Base-by-base conservation (phyloP, 1,140 invertebrate species). In the Leptopilina boulardi region DNA sequence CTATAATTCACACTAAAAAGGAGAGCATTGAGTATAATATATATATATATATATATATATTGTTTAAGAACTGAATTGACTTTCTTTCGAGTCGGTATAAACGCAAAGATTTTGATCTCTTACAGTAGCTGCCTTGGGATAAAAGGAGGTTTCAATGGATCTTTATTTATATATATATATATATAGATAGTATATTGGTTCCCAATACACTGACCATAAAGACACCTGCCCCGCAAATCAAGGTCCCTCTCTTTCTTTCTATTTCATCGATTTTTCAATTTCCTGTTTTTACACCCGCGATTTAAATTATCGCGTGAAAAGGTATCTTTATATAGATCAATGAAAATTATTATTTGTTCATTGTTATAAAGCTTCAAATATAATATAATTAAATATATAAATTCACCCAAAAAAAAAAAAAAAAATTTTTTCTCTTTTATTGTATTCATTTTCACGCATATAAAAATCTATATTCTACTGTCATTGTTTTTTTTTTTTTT, bases 241-340 rank as follows among this genome's bases (percentile, higher is more conserved):
- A 66, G 59, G 59, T 66, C 26, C 59, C 15, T 66, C n/a, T 66
- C 59, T 66, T n/a, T 66, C 15, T 66, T 11, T 66, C 59, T 66
- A 30, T 66, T 30, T 23, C 56, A 26, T 59, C 56, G 21, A 26
- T 23, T 26, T n/a, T 66, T 23, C 59, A 66, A 66, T 66, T 66
- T 66, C 59, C 59, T 66, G 59, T 66, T n/a, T n/a, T n/a, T 66
- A n/a, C 59, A 30, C 59, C 59, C 59, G 59, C 59, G 59, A 66
- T 66, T 30, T 38, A 3, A 23, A 66, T 66, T 66, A 66, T 13
- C 26, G 59, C 59, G 59, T 66, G 59, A 66, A 66, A 66, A 66
- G 23, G n/a, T n/a, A n/a, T 66, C 59, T 66, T 30, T 3, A n/a
- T 3, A 66, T 66, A n/a, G n/a, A n/a, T n/a, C n/a, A n/a, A 38